These are phyloP conservation scores for Teleiodes luculella DNA, from an alignment of 2,888 invertebrate genomes.

Conservation along the genomic window DNA sequence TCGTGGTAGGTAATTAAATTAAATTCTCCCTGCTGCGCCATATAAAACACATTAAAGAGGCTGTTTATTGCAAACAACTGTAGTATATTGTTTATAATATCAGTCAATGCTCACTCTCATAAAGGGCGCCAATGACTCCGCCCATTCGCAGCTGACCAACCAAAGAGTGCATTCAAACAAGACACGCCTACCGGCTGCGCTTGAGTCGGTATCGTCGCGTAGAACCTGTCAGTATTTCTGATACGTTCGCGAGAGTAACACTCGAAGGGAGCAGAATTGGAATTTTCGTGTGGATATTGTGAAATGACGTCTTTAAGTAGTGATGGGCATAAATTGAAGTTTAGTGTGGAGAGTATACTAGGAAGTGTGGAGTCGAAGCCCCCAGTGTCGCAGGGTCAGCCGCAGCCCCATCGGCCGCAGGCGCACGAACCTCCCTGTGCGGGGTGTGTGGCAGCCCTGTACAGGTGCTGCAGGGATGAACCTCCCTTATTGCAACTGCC, in stretches of 20 bases:
- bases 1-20: slow-evolving; percentile 60
- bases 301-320: slow-evolving; percentile 61
- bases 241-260: slow-evolving; percentile 41
- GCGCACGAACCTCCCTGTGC: slow-evolving; percentile 75
- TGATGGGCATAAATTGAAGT: slow-evolving; percentile 77
- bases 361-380: slow-evolving; percentile 60
- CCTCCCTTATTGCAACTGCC: slow-evolving; percentile 60
- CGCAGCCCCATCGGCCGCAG: slow-evolving; percentile 34
- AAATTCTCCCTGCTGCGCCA: slow-evolving; percentile 62
- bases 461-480: slow-evolving; percentile 79
- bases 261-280: slow-evolving; percentile 3
- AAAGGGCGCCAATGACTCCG: slow-evolving; percentile 46
- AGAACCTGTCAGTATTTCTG: slow-evolving; percentile 61
- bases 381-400: slow-evolving; percentile 15
- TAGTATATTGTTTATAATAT: slow-evolving; percentile 59
- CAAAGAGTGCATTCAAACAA: slow-evolving; percentile 32
- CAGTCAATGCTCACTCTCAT: slow-evolving; percentile 64
- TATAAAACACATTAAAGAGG: slow-evolving; percentile 73
- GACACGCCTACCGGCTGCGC: slow-evolving; percentile 66
- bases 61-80: slow-evolving; percentile 74
- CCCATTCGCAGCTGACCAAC: slow-evolving; percentile 56
- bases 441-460: slow-evolving; percentile 81
- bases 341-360: slow-evolving; percentile 84
- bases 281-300: slow-evolving; percentile 6
- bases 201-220: slow-evolving; percentile 44